A percentile compares a stretch with the other conserved stretches of the same genome.
Evolutionary conservation across 2,797 vertebrate genomes (phyloP).

Genomic region (Fratercula arctica): DNA sequence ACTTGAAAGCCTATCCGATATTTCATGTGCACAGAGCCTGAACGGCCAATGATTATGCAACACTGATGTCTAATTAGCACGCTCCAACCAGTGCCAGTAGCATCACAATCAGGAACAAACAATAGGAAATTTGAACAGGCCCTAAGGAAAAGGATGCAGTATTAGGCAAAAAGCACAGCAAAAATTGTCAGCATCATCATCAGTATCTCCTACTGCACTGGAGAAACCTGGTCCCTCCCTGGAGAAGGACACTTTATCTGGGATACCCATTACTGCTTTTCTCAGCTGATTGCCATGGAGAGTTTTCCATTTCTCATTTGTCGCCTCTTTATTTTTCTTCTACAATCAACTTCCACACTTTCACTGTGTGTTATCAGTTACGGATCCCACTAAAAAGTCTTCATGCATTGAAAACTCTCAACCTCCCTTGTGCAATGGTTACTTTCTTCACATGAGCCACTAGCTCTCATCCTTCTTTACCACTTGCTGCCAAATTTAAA

Average conservation of each 20-base stretch:
- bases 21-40: not conserved
- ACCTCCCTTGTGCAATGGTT: not conserved
- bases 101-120: not conserved
- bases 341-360: not conserved
- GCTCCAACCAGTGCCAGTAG: not conserved
- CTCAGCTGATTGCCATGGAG: not conserved
- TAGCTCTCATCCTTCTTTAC: not conserved
- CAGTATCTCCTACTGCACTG: not conserved
- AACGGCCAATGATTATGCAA: not conserved
- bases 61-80: not conserved
- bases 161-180: not conserved
- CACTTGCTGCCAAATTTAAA: not conserved
- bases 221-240: not conserved
- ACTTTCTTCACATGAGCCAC: not conserved
- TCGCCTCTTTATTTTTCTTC: not conserved
- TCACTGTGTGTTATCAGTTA: not conserved
- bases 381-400: not conserved
- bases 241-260: not conserved
- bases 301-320: not conserved
- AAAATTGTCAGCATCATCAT: not conserved
- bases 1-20: not conserved
- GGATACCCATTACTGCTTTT: not conserved
- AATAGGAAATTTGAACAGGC: not conserved
- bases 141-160: not conserved
- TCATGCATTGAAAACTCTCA: not conserved